Evolutionary conservation across 2,113 vertebrate species (phyloP), one percentile per base, ranked within the genome.

Genomic region (Parus major): DNA sequence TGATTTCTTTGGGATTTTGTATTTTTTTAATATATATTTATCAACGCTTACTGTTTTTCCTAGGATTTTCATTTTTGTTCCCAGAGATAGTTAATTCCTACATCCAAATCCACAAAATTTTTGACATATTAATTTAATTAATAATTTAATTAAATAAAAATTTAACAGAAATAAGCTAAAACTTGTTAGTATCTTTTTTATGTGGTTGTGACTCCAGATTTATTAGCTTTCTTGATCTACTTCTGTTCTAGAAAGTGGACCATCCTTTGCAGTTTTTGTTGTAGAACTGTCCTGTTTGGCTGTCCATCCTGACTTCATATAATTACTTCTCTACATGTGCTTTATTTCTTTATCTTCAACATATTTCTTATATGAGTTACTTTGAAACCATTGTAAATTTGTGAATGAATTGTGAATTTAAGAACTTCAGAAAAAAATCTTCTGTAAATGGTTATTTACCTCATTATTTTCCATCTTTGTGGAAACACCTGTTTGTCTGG

Each of bases 401-500:
- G 9, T n/a, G 14, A 81, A 52, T 52, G 53, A 56, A 29, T 61
- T 39, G 13, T 15, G 8, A 55, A 73, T 12, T 88, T 52, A 33
- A 49, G 22, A 42, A 50, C 19, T 20, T 50, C 3, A 31, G 44
- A 7, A 19, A 82, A 60, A 60, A 60, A 33, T 50, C 23, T 60
- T 76, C 9, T 52, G 12, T 53, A 88, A 39, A 16, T 31, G 1
- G 8, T 57, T 42, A 24, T 73, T 88, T 63, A n/a, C 33, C 13
- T n/a, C 5, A 1, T 76, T 76, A 5, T 77, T 86, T 88, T 72
- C n/a, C 36, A 16, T 63, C 39, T 76, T 53, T 36, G 19, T 35
- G 36, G 10, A 36, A 82, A 68, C 35, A 14, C 9, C 9, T 4
- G 5, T 66, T 63, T 80, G 28, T 0, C 0, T 35, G n/a, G 71